These are phyloP conservation scores for Drosophila paranaensis DNA, from an alignment of 2,888 invertebrate genomes.

Conservation along the genomic window DNA sequence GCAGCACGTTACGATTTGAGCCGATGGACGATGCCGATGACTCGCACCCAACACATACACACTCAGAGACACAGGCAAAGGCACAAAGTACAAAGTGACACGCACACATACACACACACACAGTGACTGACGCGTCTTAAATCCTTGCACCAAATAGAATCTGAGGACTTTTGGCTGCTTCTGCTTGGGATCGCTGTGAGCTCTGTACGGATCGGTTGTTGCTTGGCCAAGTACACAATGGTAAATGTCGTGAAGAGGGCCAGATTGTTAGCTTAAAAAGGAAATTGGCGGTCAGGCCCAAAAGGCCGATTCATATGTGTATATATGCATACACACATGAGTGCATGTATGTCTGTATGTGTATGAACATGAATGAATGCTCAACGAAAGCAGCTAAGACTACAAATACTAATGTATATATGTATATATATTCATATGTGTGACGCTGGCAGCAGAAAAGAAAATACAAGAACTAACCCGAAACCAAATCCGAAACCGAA, in stretches of 20 bases:
- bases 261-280: slow-evolving; percentile 82
- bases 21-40: slow-evolving; percentile 39
- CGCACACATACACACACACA: slow-evolving; percentile 25
- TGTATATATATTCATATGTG: background rate
- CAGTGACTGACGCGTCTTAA: slow-evolving; percentile 43
- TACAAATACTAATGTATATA: slow-evolving; percentile 14
- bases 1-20: slow-evolving; percentile 46
- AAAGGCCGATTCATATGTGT: slow-evolving; percentile 24
- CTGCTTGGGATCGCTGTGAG: slow-evolving; percentile 2
- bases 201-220: slow-evolving; percentile 44
- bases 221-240: slow-evolving; percentile 83
- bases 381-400: slow-evolving; percentile 42
- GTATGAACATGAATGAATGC: slow-evolving; percentile 53
- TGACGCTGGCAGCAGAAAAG: slow-evolving; percentile 33
- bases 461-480: slow-evolving; percentile 39
- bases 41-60: slow-evolving; percentile 39
- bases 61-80: background rate
- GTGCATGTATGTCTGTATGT: background rate
- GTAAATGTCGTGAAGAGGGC: slow-evolving; percentile 82
- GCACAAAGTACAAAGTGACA: slow-evolving; percentile 21
- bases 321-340: background rate
- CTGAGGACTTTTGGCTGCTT: slow-evolving; percentile 23
- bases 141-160: slow-evolving; percentile 62
- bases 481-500: slow-evolving; percentile 24
- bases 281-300: slow-evolving; percentile 70